A percentile compares a stretch with the other conserved stretches of the same genome.
Evolutionary conservation across 2,888 invertebrate species (phyloP).

Genomic region (Monoplex corrugatus): DNA sequence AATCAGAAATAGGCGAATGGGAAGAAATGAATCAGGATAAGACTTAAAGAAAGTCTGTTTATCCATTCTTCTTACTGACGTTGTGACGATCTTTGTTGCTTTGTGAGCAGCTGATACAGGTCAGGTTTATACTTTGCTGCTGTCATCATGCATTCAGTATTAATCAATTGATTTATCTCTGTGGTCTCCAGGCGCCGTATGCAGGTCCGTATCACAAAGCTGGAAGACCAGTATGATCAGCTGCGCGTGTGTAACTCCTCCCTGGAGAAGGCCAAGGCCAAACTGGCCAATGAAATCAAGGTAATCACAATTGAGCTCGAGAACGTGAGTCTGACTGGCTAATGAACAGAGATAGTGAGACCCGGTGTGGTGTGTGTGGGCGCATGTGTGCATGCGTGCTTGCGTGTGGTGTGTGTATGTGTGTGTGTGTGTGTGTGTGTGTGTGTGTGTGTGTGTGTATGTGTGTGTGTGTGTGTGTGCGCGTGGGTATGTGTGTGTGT

Average conservation of each 20-base stretch:
- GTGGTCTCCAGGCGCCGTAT: constrained; percentile 81
- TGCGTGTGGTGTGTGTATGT: neutral
- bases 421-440: neutral
- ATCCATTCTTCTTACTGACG: too few species aligned
- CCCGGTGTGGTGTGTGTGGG: too few species aligned
- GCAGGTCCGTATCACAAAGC: constrained; percentile 85
- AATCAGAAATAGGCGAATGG: too few species aligned
- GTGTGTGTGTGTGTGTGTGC: constrained; percentile 5
- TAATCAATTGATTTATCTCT: too few species aligned
- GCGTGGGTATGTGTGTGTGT: constrained; percentile 17
- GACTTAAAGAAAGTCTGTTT: too few species aligned
- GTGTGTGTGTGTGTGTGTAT: constrained; percentile 15
- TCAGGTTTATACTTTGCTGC: too few species aligned
- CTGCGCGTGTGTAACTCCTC: constrained; percentile 93
- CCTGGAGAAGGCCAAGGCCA: constrained; percentile 98
- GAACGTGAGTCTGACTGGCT: too few species aligned
- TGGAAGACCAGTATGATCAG: constrained; percentile 98
- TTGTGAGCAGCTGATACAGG: too few species aligned
- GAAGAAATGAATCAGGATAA: too few species aligned
- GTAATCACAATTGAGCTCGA: constrained; percentile 99
- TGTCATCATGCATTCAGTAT: too few species aligned
- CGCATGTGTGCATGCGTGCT: neutral
- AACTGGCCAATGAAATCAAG: constrained; percentile 98
- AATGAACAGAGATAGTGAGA: too few species aligned
- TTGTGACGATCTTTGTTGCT: too few species aligned